Base-by-base conservation (phyloP, 2,888 invertebrate genomes). In the Cactoblastis cactorum region DNA sequence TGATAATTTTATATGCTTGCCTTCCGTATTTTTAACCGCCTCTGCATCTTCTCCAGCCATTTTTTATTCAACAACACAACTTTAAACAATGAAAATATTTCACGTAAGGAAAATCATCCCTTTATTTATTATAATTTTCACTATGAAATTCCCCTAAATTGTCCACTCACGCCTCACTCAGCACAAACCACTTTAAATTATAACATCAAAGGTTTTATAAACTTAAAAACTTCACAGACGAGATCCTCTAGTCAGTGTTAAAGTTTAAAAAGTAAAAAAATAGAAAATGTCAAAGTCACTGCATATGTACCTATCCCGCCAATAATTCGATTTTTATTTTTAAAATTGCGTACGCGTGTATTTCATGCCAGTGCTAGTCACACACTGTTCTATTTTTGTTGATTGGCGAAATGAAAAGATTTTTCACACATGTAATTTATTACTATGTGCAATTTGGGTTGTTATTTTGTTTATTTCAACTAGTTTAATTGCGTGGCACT, bases 331-430 rank as follows among this genome's bases (percentile, higher is more conserved):
- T 51, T 60, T 59, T 59, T 63, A 66, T 67, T 70, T 63, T 61
- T 55, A 62, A 51, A 55, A 65, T 63, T 65, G 64, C 66, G 65
- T 65, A 60, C 64, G 69, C 83, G 80, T 79, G 80, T 61, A 61
- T 59, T 57, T 71, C 64, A 69, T 67, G 54, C 71, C 71, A 62
- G 65, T 60, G 74, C 67, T 71, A 68, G 68, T 69, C 72, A 68
- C 75, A 74, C 68, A 85, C 86, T 87, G 78, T 70, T 83, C 84
- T 86, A 86, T 85, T 84, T 85, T 73, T 67, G 73, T 68, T 63
- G 56, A 59, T 66, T 61, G 62, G 61, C 66, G 60, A 73, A 79
- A 77, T 69, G 65, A 74, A 77, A 77, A 77, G 64, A 70, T 69
- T 74, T 37, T 5, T 17, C 62, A 53, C 53, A 45, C 49, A 56